Percentiles rank a stretch among this genome's conserved stretches.
Conservation (phyloP, 2,113 vertebrate genomes). For the Rhinoptilus africanus region DNA sequence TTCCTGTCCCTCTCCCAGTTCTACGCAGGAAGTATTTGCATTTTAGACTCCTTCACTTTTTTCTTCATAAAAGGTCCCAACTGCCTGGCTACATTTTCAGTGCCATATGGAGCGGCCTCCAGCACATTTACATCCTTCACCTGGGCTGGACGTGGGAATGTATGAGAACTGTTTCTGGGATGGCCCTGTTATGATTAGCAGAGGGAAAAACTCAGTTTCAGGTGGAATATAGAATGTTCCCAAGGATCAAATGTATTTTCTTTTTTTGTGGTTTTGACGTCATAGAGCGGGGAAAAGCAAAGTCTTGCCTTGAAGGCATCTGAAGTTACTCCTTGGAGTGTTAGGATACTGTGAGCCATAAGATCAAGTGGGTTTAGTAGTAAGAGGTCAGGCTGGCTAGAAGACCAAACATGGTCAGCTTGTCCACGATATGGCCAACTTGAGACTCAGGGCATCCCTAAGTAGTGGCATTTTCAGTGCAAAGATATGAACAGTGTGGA, state of each 20-base stretch:
- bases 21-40: neutral
- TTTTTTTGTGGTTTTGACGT: neutral
- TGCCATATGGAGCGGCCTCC: neutral
- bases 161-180: neutral
- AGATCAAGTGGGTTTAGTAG: neutral
- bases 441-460: neutral
- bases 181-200: neutral
- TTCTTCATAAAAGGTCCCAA: neutral
- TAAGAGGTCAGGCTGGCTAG: neutral
- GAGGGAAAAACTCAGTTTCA: neutral
- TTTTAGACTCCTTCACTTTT: neutral
- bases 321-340: neutral
- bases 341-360: neutral
- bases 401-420: neutral
- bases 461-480: neutral
- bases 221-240: neutral
- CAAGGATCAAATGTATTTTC: neutral
- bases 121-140: neutral
- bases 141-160: neutral
- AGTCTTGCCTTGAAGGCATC: neutral
- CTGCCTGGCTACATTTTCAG: neutral
- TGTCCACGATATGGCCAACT: neutral
- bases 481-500: neutral
- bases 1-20: neutral
- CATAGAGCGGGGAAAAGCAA: fast-evolving